Evolutionary conservation across 2,113 vertebrate species (phyloP), one percentile per base, ranked within the genome.

Genomic region (Chaetura pelagica): DNA sequence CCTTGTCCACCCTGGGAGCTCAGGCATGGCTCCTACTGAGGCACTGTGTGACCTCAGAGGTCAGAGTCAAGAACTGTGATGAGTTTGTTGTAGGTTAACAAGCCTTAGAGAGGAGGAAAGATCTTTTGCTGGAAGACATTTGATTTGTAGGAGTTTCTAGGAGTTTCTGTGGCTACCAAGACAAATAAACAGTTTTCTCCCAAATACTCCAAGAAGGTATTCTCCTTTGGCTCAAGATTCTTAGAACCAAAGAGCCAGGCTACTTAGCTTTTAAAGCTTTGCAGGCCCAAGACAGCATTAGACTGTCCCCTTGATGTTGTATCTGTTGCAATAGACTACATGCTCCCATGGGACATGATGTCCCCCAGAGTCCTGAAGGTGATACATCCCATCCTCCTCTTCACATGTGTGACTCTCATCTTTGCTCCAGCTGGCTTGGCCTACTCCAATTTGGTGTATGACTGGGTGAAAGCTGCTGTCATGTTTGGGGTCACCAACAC

Each of bases 401-500:
- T 55, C 24, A 27, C 3, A 1, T 0, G 0, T 26, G 74, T 84
- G 68, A 44, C n/a, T 81, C 58, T 35, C 26, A 4, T 94, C 93
- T 82, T 94, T 64, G 19, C 57, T 86, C 52, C 93, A 99, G 99
- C 99, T 91, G 99, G 99, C 68, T 90, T 99, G 63, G 99, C 99
- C 44, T 99, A 99, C 84, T 98, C 98, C 32, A 99, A 99, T 96
- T 87, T 99, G 97, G 98, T 99, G 82, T 99, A 99, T 2, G 99
- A 99, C 93, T 99, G 99, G 99, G 98, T 99, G 55, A 99, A 99
- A 94, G 98, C 99, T 3, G 99, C 99, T 0, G 98, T 99, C 87
- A 99, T 99, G 98, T 99, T 99, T 17, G 99, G 99, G 12, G 98
- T 99, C 49, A 98, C 98, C 97, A 99, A 98, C 97, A 99, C 98